Base-by-base conservation (phyloP, 2,888 invertebrate species). In the Malthinus seriepunctatus region DNA sequence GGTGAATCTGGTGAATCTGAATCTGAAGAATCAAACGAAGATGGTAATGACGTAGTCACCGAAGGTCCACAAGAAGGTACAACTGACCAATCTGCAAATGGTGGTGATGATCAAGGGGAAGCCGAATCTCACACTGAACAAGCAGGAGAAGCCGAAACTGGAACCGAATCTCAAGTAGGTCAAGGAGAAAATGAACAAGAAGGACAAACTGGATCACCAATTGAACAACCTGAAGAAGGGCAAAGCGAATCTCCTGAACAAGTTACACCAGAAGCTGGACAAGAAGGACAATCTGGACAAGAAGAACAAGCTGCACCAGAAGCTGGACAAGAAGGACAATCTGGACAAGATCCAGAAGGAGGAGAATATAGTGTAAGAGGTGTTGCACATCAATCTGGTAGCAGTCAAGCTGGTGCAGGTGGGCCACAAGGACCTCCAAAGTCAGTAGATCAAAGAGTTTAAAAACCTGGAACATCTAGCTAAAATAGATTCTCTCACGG, bases 351-450 rank as follows among this genome's bases (percentile, higher is more conserved):
- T 33, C 35, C 35, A 11, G 45, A 23, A 51, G 11, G 31, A 1
- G 23, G 9, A 14, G 23, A 23, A 23, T 23, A 3, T 23, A 5
- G 23, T 3, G 4, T 23, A 23, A 23, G 23, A 5, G 4, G 23
- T n/a, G n/a, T n/a, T 5, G 23, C 2, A 23, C 23, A 2, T 23
- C 23, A 23, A 23, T 2, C 8, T 11, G 37, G n/a, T n/a, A 3
- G 10, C 10, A 8, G 9, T 6, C 23, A 23, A 23, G 23, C 23
- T 23, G 23, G 12, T 1, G 3, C 38, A 8, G 6, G 14, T 3
- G 4, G 34, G 6, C 46, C 45, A n/a, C 46, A 52, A 37, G 31
- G 5, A n/a, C 52, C 52, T n/a, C n/a, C n/a, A n/a, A n/a, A n/a
- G n/a, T n/a, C n/a, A n/a, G n/a, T n/a, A n/a, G n/a, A n/a, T 4